A percentile compares a stretch with the other conserved stretches of the same genome.
Evolutionary conservation across 2,797 vertebrate genomes (phyloP).

Genomic region (Dipus sagitta): DNA sequence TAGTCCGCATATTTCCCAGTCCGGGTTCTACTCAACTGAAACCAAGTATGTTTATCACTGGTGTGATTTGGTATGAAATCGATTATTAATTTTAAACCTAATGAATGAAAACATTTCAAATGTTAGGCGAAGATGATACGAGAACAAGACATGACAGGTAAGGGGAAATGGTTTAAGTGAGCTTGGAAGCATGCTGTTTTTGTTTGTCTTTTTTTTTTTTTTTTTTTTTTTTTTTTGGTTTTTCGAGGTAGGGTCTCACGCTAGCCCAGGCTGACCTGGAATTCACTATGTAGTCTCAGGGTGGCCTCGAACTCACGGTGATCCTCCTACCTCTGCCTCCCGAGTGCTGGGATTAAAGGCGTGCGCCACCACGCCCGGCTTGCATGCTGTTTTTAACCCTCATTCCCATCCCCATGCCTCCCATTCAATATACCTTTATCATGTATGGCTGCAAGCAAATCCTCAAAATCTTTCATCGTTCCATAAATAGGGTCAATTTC

Average conservation of each 20-base stretch:
- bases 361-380: too few species aligned
- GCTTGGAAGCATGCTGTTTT: not conserved
- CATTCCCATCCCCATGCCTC: not conserved
- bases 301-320: too few species aligned
- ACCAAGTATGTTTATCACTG: conserved; percentile 96
- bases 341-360: too few species aligned
- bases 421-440: conserved; percentile 89
- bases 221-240: too few species aligned
- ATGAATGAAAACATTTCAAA: conserved; percentile 49
- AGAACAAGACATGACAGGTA: not conserved
- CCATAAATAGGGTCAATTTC: conserved; percentile 95
- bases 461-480: conserved; percentile 96
- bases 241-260: too few species aligned
- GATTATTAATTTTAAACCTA: conserved; percentile 96
- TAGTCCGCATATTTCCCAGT: conserved; percentile 93
- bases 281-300: too few species aligned
- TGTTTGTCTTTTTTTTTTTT: too few species aligned
- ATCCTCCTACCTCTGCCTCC: too few species aligned
- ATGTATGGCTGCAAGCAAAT: conserved; percentile 93
- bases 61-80: conserved; percentile 99
- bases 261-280: too few species aligned
- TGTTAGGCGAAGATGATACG: not conserved
- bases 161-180: not conserved
- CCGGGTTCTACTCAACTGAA: conserved; percentile 92
- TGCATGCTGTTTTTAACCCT: not conserved